phyloP scores from a whole-genome alignment of 2,113 vertebrate genomes.

The Xyrauchen texanus region DNA sequence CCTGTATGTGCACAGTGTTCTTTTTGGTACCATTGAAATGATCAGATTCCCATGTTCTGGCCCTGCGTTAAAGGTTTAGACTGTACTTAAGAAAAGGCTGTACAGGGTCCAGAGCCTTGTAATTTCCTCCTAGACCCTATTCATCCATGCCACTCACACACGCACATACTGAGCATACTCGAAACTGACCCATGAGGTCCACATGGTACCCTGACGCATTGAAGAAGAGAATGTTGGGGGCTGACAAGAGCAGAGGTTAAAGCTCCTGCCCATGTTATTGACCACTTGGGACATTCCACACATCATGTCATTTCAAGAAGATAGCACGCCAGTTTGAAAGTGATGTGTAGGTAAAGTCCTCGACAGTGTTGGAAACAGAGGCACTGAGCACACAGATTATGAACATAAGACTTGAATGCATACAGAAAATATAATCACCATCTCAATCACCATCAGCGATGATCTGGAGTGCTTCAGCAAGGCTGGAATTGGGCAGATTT shows the following conservation, averaged over 20 bases:
- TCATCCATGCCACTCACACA: slow-evolving; percentile 13
- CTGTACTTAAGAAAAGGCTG: slow-evolving; percentile 49
- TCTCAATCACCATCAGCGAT: not conserved
- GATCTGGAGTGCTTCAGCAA: no score
- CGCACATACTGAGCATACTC: not conserved
- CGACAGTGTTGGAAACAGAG: not conserved
- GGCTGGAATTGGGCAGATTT: no score
- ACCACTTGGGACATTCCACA: slow-evolving; percentile 19
- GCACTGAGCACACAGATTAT: not conserved
- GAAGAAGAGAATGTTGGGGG: slow-evolving; percentile 18
- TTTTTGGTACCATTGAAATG: not conserved
- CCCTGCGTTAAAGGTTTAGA: not conserved
- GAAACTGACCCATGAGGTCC: slow-evolving; percentile 17
- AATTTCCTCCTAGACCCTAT: slow-evolving; percentile 33
- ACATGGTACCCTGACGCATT: slow-evolving; percentile 20
- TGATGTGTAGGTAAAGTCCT: slow-evolving; percentile 32
- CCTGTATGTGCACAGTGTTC: not conserved
- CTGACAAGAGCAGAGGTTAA: slow-evolving; percentile 29
- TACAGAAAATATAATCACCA: slow-evolving; percentile 1
- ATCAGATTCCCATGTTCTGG: no score
- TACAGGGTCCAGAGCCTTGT: slow-evolving; percentile 53
- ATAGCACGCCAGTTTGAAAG: slow-evolving; percentile 46
- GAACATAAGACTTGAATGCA: slow-evolving; percentile 4
- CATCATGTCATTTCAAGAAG: slow-evolving; percentile 36
- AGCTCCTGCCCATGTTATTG: slow-evolving; percentile 29